These are phyloP conservation scores for Enteromius paludinosus DNA, from an alignment of 2,797 vertebrate species.

Conservation along the genomic window DNA sequence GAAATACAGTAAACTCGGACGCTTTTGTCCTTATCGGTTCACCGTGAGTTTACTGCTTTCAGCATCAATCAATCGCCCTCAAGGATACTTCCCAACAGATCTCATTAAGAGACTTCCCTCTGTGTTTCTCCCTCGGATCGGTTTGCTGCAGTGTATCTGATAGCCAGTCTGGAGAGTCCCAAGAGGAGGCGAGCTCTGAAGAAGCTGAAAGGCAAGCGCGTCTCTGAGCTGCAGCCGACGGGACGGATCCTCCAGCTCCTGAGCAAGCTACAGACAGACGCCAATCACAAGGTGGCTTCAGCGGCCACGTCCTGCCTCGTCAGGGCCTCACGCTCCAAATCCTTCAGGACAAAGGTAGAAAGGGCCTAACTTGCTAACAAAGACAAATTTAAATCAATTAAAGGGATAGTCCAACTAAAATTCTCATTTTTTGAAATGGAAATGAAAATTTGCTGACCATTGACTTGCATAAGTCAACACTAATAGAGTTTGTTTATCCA, in stretches of 20 bases:
- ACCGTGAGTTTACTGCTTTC: not conserved
- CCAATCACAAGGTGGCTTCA: conserved; percentile 83
- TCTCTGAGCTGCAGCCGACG: conserved; percentile 86
- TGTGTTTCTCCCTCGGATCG: conserved; percentile 21
- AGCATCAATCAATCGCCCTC: not conserved
- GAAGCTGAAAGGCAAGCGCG: conserved; percentile 80
- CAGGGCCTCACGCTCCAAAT: conserved; percentile 72
- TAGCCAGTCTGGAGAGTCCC: conserved; percentile 81
- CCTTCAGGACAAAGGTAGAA: conserved; percentile 84
- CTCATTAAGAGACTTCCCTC: conserved; percentile 26
- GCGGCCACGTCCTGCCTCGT: conserved; percentile 79
- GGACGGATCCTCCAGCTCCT: conserved; percentile 81
- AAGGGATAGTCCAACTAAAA: not conserved
- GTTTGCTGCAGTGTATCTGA: conserved; percentile 80
- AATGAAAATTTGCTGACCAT: not conserved
- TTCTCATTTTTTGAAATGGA: not conserved
- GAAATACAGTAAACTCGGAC: not conserved
- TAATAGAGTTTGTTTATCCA: not conserved
- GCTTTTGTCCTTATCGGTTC: not conserved
- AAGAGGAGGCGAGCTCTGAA: conserved; percentile 81
- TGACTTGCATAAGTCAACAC: not conserved
- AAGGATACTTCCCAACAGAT: conserved; percentile 18
- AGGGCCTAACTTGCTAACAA: not conserved
- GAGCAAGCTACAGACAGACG: conserved; percentile 85
- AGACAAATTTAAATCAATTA: not conserved